Conservation (phyloP, 2,888 invertebrate genomes). For the Caenorhabditis sulstoni region DNA sequence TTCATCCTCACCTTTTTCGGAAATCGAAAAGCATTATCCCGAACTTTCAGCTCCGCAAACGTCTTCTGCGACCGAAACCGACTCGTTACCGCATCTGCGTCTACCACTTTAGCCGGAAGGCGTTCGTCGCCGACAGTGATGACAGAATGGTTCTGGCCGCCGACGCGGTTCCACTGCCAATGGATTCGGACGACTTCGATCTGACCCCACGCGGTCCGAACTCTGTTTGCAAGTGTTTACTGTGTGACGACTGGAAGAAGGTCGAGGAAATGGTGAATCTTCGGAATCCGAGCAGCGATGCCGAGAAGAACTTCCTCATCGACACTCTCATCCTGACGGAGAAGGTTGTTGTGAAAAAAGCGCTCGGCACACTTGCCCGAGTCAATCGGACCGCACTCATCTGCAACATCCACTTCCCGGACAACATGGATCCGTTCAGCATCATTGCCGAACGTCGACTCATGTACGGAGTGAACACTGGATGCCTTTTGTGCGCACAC, state of each 20-base stretch:
- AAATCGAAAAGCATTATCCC: background rate
- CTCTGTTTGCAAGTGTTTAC: conserved; percentile 60
- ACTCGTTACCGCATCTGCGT: conserved; percentile 66
- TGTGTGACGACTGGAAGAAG: conserved; percentile 67
- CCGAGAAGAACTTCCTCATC: conserved; percentile 45
- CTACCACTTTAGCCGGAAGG: conserved; percentile 58
- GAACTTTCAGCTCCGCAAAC: conserved; percentile 52
- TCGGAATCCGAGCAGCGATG: conserved; percentile 45
- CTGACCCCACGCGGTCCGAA: conserved; percentile 62
- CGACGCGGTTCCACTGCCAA: conserved; percentile 55
- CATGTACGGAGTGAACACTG: conserved; percentile 48
- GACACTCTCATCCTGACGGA: conserved; percentile 45
- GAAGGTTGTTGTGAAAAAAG: conserved; percentile 37
- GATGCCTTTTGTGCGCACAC: conserved; percentile 63
- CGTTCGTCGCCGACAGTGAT: conserved; percentile 46
- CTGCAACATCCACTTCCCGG: conserved; percentile 49
- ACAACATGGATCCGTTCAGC: conserved; percentile 54
- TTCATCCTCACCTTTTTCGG: background rate
- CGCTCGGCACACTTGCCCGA: conserved; percentile 24
- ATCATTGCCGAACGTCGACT: conserved; percentile 65
- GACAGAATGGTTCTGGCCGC: conserved; percentile 53
- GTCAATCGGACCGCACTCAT: conserved; percentile 33
- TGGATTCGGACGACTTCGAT: conserved; percentile 64
- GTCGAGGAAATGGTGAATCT: conserved; percentile 49
- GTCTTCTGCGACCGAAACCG: conserved; percentile 59